Evolutionary conservation across 2,888 invertebrate species (phyloP).

Genomic region (Lamellibrachia satsuma): DNA sequence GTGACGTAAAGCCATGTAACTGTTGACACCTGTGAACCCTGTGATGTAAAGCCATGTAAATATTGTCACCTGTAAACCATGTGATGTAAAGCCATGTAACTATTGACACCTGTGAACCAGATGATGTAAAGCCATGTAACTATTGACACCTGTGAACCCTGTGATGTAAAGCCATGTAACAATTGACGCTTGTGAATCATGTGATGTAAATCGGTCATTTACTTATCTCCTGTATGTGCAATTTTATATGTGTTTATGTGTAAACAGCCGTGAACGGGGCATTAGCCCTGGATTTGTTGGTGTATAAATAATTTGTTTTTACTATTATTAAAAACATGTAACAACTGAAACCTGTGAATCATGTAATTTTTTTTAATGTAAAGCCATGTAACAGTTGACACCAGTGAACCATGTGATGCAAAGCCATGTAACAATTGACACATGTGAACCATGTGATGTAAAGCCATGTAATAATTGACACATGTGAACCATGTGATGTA

Average conservation of each 20-base stretch:
- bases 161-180: not conserved
- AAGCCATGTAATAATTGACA: not conserved
- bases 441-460: too few species aligned
- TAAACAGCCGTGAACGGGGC: too few species aligned
- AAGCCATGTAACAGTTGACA: not conserved
- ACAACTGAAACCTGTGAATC: not conserved
- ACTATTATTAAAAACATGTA: not conserved
- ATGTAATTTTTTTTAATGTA: not conserved
- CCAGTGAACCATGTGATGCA: not conserved
- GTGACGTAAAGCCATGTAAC: not conserved
- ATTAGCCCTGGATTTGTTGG: too few species aligned
- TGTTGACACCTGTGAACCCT: not conserved
- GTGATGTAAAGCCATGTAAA: not conserved
- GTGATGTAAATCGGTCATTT: not conserved
- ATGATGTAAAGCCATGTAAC: not conserved
- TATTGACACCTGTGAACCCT: not conserved
- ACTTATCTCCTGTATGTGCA: too few species aligned
- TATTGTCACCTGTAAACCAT: not conserved
- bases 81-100: not conserved
- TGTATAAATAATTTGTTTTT: too few species aligned
- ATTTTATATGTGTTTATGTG: too few species aligned
- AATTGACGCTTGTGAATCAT: not conserved
- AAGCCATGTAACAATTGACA: not conserved
- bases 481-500: too few species aligned
- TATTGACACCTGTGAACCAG: not conserved